Evolutionary conservation across 1,140 invertebrate genomes (phyloP).

Genomic region (Ctenoplectra terminalis): DNA sequence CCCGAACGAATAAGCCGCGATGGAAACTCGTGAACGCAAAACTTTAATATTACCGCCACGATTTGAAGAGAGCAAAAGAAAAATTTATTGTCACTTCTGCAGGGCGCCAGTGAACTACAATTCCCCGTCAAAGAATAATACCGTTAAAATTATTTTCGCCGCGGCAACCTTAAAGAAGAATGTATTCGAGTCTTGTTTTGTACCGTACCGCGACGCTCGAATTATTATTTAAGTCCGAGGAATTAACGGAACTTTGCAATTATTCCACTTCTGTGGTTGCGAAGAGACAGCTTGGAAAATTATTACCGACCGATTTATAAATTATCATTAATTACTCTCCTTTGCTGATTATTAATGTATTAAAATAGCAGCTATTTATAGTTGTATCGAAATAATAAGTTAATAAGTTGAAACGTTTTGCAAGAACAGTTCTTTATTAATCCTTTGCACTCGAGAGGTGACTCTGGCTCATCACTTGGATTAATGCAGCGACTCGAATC

Average conservation of each 20-base stretch:
- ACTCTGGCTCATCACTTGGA: too few species aligned
- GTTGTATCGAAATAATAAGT: too few species aligned
- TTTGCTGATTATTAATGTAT: too few species aligned
- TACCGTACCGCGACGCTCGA: background rate
- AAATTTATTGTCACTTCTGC: constrained; percentile 20
- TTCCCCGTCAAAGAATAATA: background rate
- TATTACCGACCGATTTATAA: background rate
- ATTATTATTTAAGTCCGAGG: background rate
- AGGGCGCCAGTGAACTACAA: background rate
- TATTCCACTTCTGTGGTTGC: background rate
- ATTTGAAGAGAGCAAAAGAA: constrained; percentile 32
- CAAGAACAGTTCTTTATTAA: too few species aligned
- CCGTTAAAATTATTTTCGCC: constrained; percentile 14
- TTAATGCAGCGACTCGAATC: too few species aligned
- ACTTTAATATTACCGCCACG: constrained; percentile 38
- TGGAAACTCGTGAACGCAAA: constrained; percentile 42
- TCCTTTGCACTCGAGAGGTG: too few species aligned
- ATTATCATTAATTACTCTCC: too few species aligned
- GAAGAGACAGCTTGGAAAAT: background rate
- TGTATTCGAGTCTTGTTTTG: background rate
- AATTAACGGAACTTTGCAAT: background rate
- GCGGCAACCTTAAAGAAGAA: background rate
- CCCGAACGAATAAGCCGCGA: constrained; percentile 30
- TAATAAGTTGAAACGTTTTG: too few species aligned
- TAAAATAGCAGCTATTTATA: too few species aligned